phyloP scores from a whole-genome alignment of 2,797 vertebrate species.

The Psittacula derbiana region DNA sequence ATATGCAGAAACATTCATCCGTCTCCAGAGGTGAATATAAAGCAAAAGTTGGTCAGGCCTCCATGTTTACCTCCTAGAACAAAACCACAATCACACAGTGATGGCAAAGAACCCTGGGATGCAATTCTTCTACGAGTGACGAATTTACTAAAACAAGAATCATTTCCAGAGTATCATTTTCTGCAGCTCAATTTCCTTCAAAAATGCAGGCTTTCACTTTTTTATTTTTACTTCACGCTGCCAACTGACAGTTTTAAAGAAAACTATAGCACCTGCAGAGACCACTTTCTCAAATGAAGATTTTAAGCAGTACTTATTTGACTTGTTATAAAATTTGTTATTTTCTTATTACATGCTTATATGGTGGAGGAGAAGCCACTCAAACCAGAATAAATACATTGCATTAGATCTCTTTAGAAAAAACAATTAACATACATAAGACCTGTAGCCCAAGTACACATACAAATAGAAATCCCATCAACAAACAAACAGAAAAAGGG shows the following conservation, averaged over 20 bases:
- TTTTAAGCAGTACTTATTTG: not conserved
- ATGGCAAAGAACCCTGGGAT: not conserved
- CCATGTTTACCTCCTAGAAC: not conserved
- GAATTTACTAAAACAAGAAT: not conserved
- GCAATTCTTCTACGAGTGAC: not conserved
- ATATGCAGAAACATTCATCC: not conserved
- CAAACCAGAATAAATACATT: conserved; percentile 2
- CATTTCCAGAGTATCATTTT: not conserved
- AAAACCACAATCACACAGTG: not conserved
- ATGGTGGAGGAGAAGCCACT: not conserved
- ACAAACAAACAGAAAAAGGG: not conserved
- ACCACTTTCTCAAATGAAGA: not conserved
- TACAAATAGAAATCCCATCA: not conserved
- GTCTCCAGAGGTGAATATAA: not conserved
- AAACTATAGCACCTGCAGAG: not conserved
- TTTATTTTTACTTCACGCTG: not conserved
- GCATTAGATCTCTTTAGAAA: not conserved
- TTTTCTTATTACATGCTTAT: not conserved
- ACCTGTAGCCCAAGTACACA: not conserved
- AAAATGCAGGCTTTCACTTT: not conserved
- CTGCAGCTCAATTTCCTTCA: not conserved
- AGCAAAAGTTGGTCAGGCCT: not conserved
- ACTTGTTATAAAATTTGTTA: not conserved
- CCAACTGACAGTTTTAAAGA: not conserved
- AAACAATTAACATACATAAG: not conserved